Percentiles rank a stretch among this genome's conserved stretches.
Evolutionary conservation across 92 coral and sea anemone species (phyloP).

Genomic region (Epizoanthus stellaris): DNA sequence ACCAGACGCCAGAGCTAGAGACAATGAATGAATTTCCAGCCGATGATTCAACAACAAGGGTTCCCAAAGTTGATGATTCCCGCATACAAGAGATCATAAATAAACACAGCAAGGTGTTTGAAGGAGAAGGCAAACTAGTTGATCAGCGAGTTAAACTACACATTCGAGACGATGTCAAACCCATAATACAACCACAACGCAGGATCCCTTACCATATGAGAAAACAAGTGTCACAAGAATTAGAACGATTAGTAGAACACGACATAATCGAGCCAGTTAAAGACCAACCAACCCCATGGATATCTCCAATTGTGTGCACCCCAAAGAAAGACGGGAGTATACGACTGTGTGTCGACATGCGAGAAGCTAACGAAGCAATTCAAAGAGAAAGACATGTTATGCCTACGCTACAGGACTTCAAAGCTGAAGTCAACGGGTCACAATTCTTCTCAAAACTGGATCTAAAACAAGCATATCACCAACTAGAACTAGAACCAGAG

Average conservation of each 20-base stretch:
- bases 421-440: slow-evolving; percentile 50
- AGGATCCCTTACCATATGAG: slow-evolving; percentile 47
- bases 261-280: slow-evolving; percentile 51
- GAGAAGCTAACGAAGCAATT: slow-evolving; percentile 54
- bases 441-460: slow-evolving; percentile 51
- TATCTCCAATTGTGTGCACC: slow-evolving; percentile 44
- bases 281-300: slow-evolving; percentile 45
- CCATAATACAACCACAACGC: slow-evolving; percentile 42
- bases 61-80: too few species aligned
- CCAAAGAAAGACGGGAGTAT: slow-evolving; percentile 47
- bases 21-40: too few species aligned
- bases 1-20: too few species aligned
- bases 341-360: slow-evolving; percentile 54
- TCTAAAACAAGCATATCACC: slow-evolving; percentile 37
- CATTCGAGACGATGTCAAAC: slow-evolving; percentile 31
- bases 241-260: slow-evolving; percentile 26
- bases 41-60: too few species aligned
- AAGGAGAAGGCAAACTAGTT: slow-evolving; percentile 28
- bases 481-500: slow-evolving; percentile 43
- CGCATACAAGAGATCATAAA: too few species aligned
- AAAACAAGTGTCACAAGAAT: slow-evolving; percentile 39
- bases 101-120: background rate
- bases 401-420: slow-evolving; percentile 48
- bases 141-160: slow-evolving; percentile 43
- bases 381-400: slow-evolving; percentile 40